Conservation (phyloP, 2,888 invertebrate genomes). For the Pristionchus arcanus region DNA sequence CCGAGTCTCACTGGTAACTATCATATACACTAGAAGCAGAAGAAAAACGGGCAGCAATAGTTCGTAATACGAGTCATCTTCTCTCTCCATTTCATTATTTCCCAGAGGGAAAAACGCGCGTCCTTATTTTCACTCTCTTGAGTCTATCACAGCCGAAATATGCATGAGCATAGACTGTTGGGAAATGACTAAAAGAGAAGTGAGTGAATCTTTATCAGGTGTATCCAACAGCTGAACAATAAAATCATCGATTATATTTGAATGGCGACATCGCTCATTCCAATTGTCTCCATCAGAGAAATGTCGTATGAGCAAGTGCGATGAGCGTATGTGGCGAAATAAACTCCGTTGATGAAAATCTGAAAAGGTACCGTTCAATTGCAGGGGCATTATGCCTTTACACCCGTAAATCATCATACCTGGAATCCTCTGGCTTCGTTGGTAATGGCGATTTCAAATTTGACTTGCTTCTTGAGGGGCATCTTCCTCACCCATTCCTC, state of each 20-base stretch:
- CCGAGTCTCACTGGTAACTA: too few relatives aligned
- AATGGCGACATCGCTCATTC: background rate
- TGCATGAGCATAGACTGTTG: too few relatives aligned
- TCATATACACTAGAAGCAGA: too few relatives aligned
- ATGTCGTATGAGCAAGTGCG: background rate
- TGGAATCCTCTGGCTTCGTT: slow-evolving; percentile 14
- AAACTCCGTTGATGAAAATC: background rate
- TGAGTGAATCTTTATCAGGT: too few relatives aligned
- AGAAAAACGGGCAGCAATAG: too few relatives aligned
- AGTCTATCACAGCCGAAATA: too few relatives aligned
- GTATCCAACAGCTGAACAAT: background rate
- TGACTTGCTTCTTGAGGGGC: background rate
- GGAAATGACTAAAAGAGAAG: too few relatives aligned
- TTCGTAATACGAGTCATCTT: too few relatives aligned
- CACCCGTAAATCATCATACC: background rate
- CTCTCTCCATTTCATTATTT: too few relatives aligned
- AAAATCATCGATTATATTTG: background rate
- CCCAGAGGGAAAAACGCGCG: too few relatives aligned
- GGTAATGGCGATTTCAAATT: background rate
- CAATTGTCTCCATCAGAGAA: background rate
- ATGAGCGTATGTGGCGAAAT: background rate
- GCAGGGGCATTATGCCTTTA: too few relatives aligned
- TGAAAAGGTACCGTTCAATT: background rate
- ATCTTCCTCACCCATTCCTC: background rate
- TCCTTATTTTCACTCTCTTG: too few relatives aligned